A percentile compares a stretch with the other conserved stretches of the same genome.
These are phyloP conservation scores for Agrotis segetum DNA, from an alignment of 2,888 invertebrate species.

Conservation along the genomic window DNA sequence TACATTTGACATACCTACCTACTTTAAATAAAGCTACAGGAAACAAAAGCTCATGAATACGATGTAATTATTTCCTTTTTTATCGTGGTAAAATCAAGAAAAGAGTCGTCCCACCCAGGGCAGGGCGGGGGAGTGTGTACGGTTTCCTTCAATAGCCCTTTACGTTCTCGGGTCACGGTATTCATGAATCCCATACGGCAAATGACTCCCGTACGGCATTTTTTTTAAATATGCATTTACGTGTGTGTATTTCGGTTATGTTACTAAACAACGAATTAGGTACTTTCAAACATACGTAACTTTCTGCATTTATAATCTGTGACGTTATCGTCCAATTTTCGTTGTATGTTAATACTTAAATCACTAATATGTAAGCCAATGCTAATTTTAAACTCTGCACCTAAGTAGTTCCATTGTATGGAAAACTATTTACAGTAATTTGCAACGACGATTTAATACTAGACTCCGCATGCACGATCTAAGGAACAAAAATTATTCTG, in stretches of 20 bases:
- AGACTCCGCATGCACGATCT: no score
- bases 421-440: slow-evolving; percentile 41
- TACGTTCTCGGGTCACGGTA: no score
- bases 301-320: slow-evolving; percentile 50
- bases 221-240: no score
- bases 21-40: not conserved
- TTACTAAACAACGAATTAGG: slow-evolving; percentile 21
- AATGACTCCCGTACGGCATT: no score
- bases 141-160: no score
- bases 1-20: not conserved
- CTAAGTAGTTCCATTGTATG: slow-evolving; percentile 47
- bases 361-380: slow-evolving; percentile 44
- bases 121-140: no score
- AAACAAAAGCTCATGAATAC: not conserved
- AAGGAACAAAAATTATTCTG: no score
- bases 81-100: no score
- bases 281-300: slow-evolving; percentile 11
- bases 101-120: no score
- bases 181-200: no score
- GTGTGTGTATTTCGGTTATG: slow-evolving; percentile 27
- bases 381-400: slow-evolving; percentile 36
- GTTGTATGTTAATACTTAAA: slow-evolving; percentile 7
- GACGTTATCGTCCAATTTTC: slow-evolving; percentile 13
- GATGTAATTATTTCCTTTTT: not conserved
- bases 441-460: no score